Evolutionary conservation across 2,888 invertebrate genomes (phyloP).

Genomic region (Aphrophora alni): DNA sequence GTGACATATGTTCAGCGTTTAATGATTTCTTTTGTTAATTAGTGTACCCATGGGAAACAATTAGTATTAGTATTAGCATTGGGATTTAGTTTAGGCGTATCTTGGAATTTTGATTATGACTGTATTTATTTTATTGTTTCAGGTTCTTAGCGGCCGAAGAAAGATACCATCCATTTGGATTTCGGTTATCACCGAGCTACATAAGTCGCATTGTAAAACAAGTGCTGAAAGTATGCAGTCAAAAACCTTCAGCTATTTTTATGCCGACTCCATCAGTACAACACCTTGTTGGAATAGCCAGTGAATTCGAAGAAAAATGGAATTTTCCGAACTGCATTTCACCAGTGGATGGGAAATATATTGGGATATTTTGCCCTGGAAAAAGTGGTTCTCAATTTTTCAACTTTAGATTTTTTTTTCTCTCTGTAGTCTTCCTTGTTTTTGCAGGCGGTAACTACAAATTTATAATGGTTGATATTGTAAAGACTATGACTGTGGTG

Average conservation of each 20-base stretch:
- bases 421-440: constrained; percentile 39
- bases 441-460: constrained; percentile 41
- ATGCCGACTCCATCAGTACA: constrained; percentile 22
- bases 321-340: constrained; percentile 46
- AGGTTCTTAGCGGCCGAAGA: no score
- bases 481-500: constrained; percentile 29
- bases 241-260: constrained; percentile 46
- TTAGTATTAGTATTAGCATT: no score
- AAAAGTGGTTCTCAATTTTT: constrained; percentile 39
- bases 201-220: no score
- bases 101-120: background rate
- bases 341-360: constrained; percentile 42
- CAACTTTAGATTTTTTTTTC: constrained; percentile 40
- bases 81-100: no score
- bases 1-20: no score
- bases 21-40: no score
- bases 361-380: constrained; percentile 35
- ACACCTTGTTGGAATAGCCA: constrained; percentile 14
- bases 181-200: no score
- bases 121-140: constrained; percentile 45
- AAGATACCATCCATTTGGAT: no score
- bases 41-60: no score
- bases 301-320: constrained; percentile 43
- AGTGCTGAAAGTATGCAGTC: constrained; percentile 26
- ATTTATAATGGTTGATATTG: constrained; percentile 40